Base-by-base conservation (phyloP, 2,113 vertebrate genomes). In the Mohoua ochrocephala region DNA sequence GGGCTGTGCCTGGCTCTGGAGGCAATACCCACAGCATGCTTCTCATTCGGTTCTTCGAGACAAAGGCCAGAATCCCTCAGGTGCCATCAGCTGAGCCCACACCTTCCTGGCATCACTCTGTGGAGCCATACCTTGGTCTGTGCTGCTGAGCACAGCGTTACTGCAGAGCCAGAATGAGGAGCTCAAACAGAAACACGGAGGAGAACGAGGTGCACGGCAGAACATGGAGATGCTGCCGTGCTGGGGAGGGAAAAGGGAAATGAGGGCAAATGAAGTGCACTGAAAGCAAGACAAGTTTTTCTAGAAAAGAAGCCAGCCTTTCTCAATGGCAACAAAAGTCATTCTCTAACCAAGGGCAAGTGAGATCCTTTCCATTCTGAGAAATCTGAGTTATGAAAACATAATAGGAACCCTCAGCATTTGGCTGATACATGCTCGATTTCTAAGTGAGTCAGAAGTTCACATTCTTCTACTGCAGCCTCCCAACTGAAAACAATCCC, bases 371-470 rank as follows among this genome's bases (percentile, higher is more conserved):
- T 91, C 91, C 75, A 91, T 90, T 91, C 87, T 90, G 84, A 96
- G 92, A 96, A 91, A 91, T 93, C 0, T 2, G 37, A 97, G 87
- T 93, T 96, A 90, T 70, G 90, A 96, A 93, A 94, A 86, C 90
- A 95, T 74, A 80, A 95, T 74, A 90, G 85, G 82, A 96, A 92
- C 80, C 89, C 82, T 94, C 87, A 89, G 53, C 39, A 90, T 90
- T 91, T 91, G 4, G 12, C 78, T 95, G 76, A 87, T 45, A 65
- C n/a, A 88, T 16, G 59, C 77, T 85, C 16, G 1, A 52, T 65
- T 95, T 83, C 92, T 77, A 81, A 88, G 92, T 86, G 93, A 96
- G 95, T 96, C 95, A 95, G 70, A 88, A 96, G 95, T 96, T 96
- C 90, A 95, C 93, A 94, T 96, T 96, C 92, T 93, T 96, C 68